These are phyloP conservation scores for Epinotia brunnichana DNA, from an alignment of 2,888 invertebrate genomes.

Conservation along the genomic window DNA sequence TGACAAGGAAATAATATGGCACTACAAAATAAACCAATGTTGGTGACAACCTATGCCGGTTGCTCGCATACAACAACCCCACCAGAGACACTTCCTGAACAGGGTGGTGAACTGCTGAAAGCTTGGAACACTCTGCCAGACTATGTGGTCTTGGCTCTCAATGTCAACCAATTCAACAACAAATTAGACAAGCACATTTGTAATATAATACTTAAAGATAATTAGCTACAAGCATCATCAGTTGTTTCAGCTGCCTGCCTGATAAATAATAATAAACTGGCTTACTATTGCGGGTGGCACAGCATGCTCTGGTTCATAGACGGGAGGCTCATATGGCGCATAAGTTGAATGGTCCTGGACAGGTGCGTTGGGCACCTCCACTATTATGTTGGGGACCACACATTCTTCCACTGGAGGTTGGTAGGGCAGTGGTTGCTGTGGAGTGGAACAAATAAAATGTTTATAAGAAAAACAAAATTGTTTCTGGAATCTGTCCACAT, in stretches of 20 bases:
- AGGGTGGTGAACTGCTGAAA: not conserved
- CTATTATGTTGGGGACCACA: slow-evolving; percentile 76
- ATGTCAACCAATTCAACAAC: too few species aligned
- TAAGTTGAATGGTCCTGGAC: slow-evolving; percentile 61
- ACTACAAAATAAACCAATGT: too few species aligned
- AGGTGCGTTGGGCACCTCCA: slow-evolving; percentile 66
- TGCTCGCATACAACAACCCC: too few species aligned
- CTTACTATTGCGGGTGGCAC: slow-evolving; percentile 76
- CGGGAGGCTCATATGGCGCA: slow-evolving; percentile 66
- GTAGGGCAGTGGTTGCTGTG: slow-evolving; percentile 58
- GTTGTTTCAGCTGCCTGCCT: too few species aligned
- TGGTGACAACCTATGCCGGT: too few species aligned
- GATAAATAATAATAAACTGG: slow-evolving; percentile 48
- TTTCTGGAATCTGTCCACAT: too few species aligned
- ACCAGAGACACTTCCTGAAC: not conserved
- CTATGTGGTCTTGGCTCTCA: not conserved
- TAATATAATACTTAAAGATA: too few species aligned
- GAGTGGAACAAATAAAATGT: slow-evolving; percentile 24
- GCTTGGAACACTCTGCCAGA: not conserved
- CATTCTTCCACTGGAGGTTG: slow-evolving; percentile 67
- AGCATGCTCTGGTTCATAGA: slow-evolving; percentile 66
- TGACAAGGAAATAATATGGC: too few species aligned
- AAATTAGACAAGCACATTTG: too few species aligned
- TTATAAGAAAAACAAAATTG: not conserved
- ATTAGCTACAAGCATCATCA: too few species aligned